phyloP scores from a whole-genome alignment of 1,140 invertebrate species.

The Elymnias hypermnestra region DNA sequence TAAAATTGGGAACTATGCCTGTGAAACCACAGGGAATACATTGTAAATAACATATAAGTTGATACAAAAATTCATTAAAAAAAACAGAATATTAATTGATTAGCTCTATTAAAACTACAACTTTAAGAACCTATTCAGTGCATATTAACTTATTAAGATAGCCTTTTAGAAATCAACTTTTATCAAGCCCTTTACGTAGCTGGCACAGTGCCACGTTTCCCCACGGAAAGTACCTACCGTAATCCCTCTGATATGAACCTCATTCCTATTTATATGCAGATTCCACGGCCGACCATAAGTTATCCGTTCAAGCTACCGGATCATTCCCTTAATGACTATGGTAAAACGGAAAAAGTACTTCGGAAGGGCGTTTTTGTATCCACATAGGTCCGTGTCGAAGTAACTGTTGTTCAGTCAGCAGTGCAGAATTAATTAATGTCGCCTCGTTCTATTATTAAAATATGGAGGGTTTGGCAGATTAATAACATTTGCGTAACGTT shows the following conservation, averaged over 20 bases:
- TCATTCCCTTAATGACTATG: slow-evolving; percentile 64
- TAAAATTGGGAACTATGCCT: no score
- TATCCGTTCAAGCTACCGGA: slow-evolving; percentile 61
- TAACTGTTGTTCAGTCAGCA: slow-evolving; percentile 40
- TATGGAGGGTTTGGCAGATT: slow-evolving; percentile 35
- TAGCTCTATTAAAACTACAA: no score
- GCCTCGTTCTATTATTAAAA: slow-evolving; percentile 61
- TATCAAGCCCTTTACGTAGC: slow-evolving; percentile 13
- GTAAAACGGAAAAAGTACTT: slow-evolving; percentile 58
- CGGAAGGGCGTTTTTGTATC: slow-evolving; percentile 46
- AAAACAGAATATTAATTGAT: no score
- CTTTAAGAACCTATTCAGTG: no score
- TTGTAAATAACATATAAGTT: no score
- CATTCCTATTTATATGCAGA: slow-evolving; percentile 72
- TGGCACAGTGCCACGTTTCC: slow-evolving; percentile 31
- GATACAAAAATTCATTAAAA: no score
- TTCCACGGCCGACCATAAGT: slow-evolving; percentile 69
- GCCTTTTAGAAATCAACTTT: neutral
- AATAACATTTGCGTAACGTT: slow-evolving; percentile 26
- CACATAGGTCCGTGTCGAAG: slow-evolving; percentile 41
- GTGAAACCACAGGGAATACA: no score
- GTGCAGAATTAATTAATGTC: slow-evolving; percentile 64
- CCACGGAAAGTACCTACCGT: slow-evolving; percentile 25
- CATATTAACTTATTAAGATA: slow-evolving; percentile 1
- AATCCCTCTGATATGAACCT: slow-evolving; percentile 49